These are phyloP conservation scores for Morbakka virulenta DNA, from an alignment of 30 jellyfish, hydroid and myxozoan genomes.

Conservation along the genomic window DNA sequence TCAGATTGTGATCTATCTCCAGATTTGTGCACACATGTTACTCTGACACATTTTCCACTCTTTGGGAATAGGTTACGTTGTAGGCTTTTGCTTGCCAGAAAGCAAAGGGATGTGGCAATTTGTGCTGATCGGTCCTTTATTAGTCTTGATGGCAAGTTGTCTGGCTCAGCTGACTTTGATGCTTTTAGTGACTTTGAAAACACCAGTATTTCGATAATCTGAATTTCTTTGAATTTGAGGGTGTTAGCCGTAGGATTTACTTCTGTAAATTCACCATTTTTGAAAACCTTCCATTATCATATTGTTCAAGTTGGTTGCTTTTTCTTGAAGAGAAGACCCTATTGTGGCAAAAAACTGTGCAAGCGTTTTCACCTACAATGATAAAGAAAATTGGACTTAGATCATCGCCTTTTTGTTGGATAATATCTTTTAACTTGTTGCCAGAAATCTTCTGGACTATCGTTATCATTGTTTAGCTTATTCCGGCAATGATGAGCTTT, in stretches of 20 bases:
- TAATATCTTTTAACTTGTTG: no score
- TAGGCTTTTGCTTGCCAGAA: slow-evolving; percentile 56
- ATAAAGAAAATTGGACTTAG: no score
- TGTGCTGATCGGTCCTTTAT: slow-evolving; percentile 31
- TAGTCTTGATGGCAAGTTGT: slow-evolving; percentile 27
- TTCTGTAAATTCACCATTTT: slow-evolving; percentile 21
- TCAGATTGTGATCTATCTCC: slow-evolving; percentile 36
- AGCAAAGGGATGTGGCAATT: slow-evolving; percentile 26
- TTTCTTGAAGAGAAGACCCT: slow-evolving; percentile 31
- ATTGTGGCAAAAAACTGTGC: no score
- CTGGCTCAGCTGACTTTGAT: slow-evolving; percentile 52
- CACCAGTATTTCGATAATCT: slow-evolving; percentile 23
- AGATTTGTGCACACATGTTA: slow-evolving; percentile 26
- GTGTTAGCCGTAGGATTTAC: slow-evolving; percentile 2
- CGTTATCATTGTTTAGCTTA: no score
- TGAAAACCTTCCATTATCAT: slow-evolving; percentile 31
- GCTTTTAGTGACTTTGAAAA: slow-evolving; percentile 46
- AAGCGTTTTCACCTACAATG: no score
- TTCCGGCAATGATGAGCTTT: no score
- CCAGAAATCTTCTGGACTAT: no score
- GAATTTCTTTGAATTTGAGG: slow-evolving; percentile 38
- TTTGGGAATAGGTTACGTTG: slow-evolving; percentile 37
- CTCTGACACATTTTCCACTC: slow-evolving; percentile 48
- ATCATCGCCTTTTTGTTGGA: no score
- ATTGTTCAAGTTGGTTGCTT: background rate